Conservation (phyloP, 2,797 vertebrate genomes). For the Poecile montanus region DNA sequence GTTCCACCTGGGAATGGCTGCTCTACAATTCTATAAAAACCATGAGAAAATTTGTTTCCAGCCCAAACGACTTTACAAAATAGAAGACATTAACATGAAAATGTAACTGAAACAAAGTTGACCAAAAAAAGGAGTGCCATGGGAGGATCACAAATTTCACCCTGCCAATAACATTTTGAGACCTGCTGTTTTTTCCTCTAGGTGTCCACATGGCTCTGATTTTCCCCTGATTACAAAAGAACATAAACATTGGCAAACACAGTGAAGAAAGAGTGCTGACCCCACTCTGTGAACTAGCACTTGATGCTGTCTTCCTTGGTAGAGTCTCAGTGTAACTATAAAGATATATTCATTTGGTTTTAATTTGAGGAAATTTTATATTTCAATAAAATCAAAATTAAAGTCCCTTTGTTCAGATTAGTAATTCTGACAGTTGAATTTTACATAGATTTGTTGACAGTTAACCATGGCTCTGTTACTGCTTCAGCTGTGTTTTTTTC, state of each 20-base stretch:
- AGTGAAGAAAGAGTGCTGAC: conserved; percentile 44
- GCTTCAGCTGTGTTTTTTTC: background rate
- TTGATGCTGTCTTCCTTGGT: conserved; percentile 32
- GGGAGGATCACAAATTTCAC: conserved; percentile 14
- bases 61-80: background rate
- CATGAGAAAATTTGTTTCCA: conserved; percentile 9
- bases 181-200: conserved; percentile 54
- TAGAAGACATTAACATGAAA: conserved; percentile 31
- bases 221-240: conserved; percentile 69
- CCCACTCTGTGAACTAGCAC: conserved; percentile 34
- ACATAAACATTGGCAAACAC: conserved; percentile 68
- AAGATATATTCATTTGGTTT: conserved; percentile 59
- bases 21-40: conserved; percentile 24
- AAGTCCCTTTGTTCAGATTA: conserved; percentile 17
- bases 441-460: background rate
- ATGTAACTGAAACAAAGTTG: conserved; percentile 25
- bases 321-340: conserved; percentile 50
- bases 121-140: background rate
- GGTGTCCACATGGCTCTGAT: conserved; percentile 74
- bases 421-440: background rate
- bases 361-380: conserved; percentile 61
- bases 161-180: conserved; percentile 37
- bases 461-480: background rate
- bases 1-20: conserved; percentile 17
- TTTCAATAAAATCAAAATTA: conserved; percentile 60